A percentile compares a stretch with the other conserved stretches of the same genome.
These are phyloP conservation scores for Serinus canaria DNA, from an alignment of 2,113 vertebrate species.

Conservation along the genomic window DNA sequence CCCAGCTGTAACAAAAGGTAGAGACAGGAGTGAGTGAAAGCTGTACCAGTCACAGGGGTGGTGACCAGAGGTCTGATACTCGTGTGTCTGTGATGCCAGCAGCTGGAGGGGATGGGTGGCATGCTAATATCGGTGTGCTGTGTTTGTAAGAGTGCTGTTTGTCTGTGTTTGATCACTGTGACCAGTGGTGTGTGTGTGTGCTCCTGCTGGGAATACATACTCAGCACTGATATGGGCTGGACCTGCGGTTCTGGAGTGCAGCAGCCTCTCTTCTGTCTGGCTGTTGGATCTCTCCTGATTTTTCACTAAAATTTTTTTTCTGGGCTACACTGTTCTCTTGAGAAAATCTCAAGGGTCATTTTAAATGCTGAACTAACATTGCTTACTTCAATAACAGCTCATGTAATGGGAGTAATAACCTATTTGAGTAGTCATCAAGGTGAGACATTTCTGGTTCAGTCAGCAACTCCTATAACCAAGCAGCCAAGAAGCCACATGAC, in stretches of 20 bases:
- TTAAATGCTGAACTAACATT: not conserved
- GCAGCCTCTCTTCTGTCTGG: not conserved
- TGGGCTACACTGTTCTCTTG: not conserved
- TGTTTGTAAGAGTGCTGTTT: not conserved
- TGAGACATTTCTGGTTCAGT: not conserved
- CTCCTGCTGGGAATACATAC: not conserved
- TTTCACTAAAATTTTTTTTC: not conserved
- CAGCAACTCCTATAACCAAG: not conserved
- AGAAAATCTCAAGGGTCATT: not conserved
- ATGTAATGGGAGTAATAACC: not conserved
- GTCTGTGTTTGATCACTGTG: not conserved
- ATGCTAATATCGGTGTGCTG: accelerated
- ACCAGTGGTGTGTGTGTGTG: not conserved
- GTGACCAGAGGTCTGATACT: too few species aligned
- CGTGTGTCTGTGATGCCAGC: not conserved
- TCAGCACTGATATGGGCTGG: not conserved
- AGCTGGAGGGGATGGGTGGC: not conserved
- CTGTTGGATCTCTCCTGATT: not conserved
- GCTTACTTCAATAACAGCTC: not conserved
- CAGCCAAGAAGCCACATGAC: not conserved
- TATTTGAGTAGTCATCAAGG: not conserved
- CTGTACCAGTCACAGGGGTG: too few species aligned
- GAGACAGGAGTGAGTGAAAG: too few species aligned
- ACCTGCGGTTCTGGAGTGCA: not conserved
- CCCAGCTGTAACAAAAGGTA: too few species aligned